Percentiles rank a stretch among this genome's conserved stretches.
These are phyloP conservation scores for Cotesia glomerata DNA, from an alignment of 1,140 invertebrate genomes.

Conservation along the genomic window DNA sequence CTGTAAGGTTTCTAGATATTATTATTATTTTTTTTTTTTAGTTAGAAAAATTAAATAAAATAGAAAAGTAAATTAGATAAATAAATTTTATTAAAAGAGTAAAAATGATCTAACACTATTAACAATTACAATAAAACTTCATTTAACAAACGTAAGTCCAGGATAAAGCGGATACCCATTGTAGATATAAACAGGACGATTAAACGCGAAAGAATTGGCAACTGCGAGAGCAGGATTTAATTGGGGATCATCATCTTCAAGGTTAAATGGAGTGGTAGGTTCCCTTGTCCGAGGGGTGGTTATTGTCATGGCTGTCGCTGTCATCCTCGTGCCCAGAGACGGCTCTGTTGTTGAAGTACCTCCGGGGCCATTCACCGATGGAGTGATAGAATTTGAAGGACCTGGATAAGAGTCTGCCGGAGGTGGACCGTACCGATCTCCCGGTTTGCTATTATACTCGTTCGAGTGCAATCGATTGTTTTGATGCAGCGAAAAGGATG, in stretches of 20 bases:
- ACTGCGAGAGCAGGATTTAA: slow-evolving; percentile 52
- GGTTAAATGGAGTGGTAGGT: slow-evolving; percentile 43
- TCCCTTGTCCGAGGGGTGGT: slow-evolving; percentile 47
- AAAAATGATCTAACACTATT: not conserved
- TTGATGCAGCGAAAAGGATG: slow-evolving; percentile 34
- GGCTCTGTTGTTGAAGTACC: slow-evolving; percentile 33
- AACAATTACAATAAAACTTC: slow-evolving; percentile 30
- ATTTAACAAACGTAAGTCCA: slow-evolving; percentile 38
- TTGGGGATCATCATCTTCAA: slow-evolving; percentile 46
- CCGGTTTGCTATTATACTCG: slow-evolving; percentile 36
- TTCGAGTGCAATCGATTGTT: slow-evolving; percentile 37
- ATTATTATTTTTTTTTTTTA: too few species aligned
- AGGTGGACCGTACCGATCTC: slow-evolving; percentile 42
- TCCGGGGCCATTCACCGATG: not conserved
- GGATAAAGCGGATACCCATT: slow-evolving; percentile 48
- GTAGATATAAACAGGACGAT: slow-evolving; percentile 56
- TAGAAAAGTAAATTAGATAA: too few species aligned
- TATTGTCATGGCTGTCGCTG: slow-evolving; percentile 35
- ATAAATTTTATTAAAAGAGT: not conserved
- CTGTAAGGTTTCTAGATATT: too few species aligned
- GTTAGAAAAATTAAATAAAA: too few species aligned
- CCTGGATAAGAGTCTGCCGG: slow-evolving; percentile 15
- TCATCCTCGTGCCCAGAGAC: too few species aligned
- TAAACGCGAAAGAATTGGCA: slow-evolving; percentile 59
- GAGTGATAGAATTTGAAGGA: slow-evolving; percentile 29